A percentile compares a stretch with the other conserved stretches of the same genome.
Evolutionary conservation across 2,797 vertebrate genomes (phyloP).

Genomic region (Platalea minor): DNA sequence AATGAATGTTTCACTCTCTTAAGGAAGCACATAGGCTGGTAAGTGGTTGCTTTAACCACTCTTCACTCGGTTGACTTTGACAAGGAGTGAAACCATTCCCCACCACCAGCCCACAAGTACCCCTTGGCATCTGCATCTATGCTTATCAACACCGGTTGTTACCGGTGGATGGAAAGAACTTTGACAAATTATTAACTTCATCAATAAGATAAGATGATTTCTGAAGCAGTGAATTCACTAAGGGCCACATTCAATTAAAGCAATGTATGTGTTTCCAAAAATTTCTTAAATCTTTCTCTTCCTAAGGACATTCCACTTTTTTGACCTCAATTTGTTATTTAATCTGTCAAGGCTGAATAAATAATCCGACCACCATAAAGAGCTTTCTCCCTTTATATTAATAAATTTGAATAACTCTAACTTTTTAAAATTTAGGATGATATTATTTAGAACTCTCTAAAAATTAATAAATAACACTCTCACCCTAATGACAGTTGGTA

Average conservation of each 20-base stretch:
- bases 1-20: too few relatives aligned
- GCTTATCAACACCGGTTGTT: neutral
- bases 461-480: neutral
- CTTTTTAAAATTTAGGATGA: neutral
- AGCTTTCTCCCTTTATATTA: neutral
- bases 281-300: neutral
- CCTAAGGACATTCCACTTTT: neutral
- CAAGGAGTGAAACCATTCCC: neutral
- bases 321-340: neutral
- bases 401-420: neutral
- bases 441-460: neutral
- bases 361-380: neutral
- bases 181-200: neutral
- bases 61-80: neutral
- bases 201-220: neutral
- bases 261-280: fast-evolving
- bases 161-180: neutral
- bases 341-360: neutral
- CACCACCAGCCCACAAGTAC: too few relatives aligned
- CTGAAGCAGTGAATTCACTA: neutral
- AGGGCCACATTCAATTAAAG: neutral
- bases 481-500: neutral
- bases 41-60: too few relatives aligned
- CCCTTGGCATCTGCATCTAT: neutral
- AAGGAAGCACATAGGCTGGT: neutral